phyloP scores from a whole-genome alignment of 2,797 vertebrate genomes.

The Poeciliopsis infans region DNA sequence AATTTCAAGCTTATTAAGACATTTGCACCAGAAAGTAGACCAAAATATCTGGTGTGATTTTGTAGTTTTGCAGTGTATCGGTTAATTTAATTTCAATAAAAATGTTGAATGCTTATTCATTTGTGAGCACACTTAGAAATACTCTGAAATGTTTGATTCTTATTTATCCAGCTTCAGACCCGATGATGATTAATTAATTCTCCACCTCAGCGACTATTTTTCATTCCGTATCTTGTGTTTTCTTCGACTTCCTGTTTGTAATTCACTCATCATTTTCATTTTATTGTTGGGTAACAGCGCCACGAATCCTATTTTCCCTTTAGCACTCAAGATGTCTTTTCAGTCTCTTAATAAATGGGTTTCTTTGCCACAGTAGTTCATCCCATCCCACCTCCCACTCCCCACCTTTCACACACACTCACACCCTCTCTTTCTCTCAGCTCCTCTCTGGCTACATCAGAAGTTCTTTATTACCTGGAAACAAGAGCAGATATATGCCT shows the following conservation, averaged over 20 bases:
- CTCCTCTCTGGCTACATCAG: conserved; percentile 47
- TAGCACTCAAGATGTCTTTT: conserved; percentile 61
- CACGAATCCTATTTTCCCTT: conserved; percentile 61
- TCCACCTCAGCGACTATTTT: neutral
- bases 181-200: neutral
- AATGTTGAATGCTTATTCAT: neutral
- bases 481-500: conserved; percentile 71
- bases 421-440: conserved; percentile 12
- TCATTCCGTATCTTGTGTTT: neutral
- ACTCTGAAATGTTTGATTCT: neutral
- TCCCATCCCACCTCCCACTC: conserved; percentile 11
- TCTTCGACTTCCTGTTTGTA: conserved; percentile 29
- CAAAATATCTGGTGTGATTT: too few species aligned
- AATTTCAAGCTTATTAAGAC: too few species aligned
- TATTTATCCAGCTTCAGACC: neutral
- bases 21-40: too few species aligned
- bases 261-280: conserved; percentile 37
- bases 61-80: too few species aligned
- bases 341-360: conserved; percentile 57
- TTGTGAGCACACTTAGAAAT: neutral
- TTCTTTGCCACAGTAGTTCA: conserved; percentile 46
- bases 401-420: neutral
- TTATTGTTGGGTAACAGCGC: conserved; percentile 36
- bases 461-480: conserved; percentile 73
- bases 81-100: neutral